Base-by-base conservation (phyloP, 2,888 invertebrate species). In the Endotricha flammealis region DNA sequence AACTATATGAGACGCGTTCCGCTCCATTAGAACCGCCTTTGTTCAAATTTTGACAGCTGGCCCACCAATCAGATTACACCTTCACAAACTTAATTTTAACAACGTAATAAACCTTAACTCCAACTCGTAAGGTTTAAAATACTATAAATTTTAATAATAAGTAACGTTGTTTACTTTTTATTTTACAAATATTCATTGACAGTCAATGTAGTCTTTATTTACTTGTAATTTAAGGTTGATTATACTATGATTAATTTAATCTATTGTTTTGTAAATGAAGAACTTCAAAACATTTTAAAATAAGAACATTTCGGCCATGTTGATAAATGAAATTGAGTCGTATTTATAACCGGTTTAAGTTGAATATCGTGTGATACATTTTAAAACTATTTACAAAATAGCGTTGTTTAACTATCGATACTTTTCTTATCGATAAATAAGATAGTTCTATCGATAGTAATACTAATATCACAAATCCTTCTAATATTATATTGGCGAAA, bases 11-110 rank as follows among this genome's bases (percentile, higher is more conserved):
- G 47, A 42, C 42, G 41, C 38, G 71, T 75, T 75, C 57, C 71
- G 61, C 69, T 67, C 62, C 57, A 74, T 77, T 72, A 75, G 67
- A 62, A 63, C 59, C 72, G 72, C 75, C 78, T 75, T 56, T 58
- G 64, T 72, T 69, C 57, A 63, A 77, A 75, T 68, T 80, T 81
- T 82, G 79, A 78, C 76, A 80, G 65, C 53, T 66, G 46, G 41
- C 50, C 57, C 54, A 45, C 80, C 77, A 80, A 82, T 78, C 70
- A 66, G 59, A 51, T 50, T 23, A 29, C 22, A 12, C 13, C 7
- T 31, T 16, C 20, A 36, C 40, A 25, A 44, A 37, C n/a, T 39
- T 16, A 31, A 24, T 3, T 3, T 3, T 10, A 9, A 37, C 25
- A 8, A 32, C n/a, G 1, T 5, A 8, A 11, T 22, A 23, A 12